Conservation (phyloP, 2,113 vertebrate species). For the Sclerurus mexicanus region DNA sequence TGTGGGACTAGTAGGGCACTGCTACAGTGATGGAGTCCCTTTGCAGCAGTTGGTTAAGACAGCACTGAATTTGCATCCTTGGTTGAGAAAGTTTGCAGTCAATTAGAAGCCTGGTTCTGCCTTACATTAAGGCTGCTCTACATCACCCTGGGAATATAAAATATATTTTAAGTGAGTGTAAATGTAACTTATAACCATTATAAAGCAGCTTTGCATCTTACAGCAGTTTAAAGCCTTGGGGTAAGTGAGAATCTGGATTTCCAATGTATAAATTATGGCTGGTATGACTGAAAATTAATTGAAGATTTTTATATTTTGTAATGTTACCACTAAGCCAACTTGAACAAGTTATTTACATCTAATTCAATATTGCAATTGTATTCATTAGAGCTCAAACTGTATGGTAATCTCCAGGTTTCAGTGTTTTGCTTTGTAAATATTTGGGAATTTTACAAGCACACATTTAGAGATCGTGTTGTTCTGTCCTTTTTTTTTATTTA, state of each 20-base stretch:
- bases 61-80: not conserved
- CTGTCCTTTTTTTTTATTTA: not conserved
- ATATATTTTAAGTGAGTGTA: constrained; percentile 6
- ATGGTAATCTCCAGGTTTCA: constrained; percentile 19
- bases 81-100: not conserved
- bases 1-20: not conserved
- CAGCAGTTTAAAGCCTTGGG: not conserved
- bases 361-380: not conserved
- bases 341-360: not conserved
- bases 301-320: not conserved
- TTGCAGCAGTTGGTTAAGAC: not conserved
- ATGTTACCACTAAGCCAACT: not conserved
- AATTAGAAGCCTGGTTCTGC: not conserved
- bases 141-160: not conserved
- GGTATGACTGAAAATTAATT: not conserved
- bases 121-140: not conserved
- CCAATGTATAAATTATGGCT: not conserved
- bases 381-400: constrained; percentile 25
- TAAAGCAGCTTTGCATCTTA: not conserved
- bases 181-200: not conserved
- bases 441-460: not conserved
- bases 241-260: not conserved
- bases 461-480: not conserved
- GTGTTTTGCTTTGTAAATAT: constrained; percentile 22
- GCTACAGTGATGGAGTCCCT: not conserved